Conservation (phyloP, 2,797 vertebrate genomes). For the Hapalemur alaotrensis region DNA sequence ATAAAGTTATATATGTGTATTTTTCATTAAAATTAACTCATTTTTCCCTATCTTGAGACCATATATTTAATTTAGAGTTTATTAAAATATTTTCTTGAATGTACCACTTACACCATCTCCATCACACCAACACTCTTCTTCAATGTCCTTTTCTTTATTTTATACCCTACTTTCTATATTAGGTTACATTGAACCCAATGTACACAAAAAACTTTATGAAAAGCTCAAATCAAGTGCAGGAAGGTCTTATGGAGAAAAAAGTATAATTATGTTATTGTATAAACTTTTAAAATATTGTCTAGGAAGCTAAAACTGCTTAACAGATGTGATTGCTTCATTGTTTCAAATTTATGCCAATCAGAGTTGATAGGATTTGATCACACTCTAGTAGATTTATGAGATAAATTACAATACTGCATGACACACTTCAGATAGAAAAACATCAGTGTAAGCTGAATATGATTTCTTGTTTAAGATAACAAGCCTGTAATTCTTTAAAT, state of each 20-base stretch:
- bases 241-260: slow-evolving; percentile 21
- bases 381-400: slow-evolving; percentile 67
- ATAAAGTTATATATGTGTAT: background rate
- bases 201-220: background rate
- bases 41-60: background rate
- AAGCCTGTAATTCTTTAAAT: slow-evolving; percentile 62
- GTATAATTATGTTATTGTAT: slow-evolving; percentile 45
- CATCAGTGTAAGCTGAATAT: slow-evolving; percentile 50
- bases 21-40: background rate
- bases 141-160: background rate
- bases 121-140: background rate
- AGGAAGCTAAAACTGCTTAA: slow-evolving; percentile 18
- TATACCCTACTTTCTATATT: background rate
- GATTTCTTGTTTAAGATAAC: slow-evolving; percentile 71
- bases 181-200: background rate
- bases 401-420: slow-evolving; percentile 68
- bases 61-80: slow-evolving; percentile 19
- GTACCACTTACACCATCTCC: background rate
- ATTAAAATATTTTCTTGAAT: background rate
- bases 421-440: slow-evolving; percentile 54
- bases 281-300: slow-evolving; percentile 62
- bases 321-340: slow-evolving; percentile 67
- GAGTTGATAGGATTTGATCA: slow-evolving; percentile 67
- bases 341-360: slow-evolving; percentile 69
- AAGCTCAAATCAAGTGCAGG: background rate